Base-by-base conservation (phyloP, 2,888 invertebrate genomes). In the Agrochola lychnidis region DNA sequence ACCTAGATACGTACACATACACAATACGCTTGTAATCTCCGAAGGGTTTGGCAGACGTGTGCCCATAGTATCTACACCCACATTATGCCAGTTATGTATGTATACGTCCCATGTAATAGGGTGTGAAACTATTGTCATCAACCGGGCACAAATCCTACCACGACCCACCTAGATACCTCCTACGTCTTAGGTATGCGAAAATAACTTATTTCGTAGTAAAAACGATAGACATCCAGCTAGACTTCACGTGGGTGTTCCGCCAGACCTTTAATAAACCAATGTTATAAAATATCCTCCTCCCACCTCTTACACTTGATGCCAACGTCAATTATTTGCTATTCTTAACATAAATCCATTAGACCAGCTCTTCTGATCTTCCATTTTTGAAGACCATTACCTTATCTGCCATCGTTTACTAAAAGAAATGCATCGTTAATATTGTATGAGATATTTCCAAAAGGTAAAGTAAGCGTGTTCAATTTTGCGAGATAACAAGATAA, bases 401-500 rank as follows among this genome's bases (percentile, higher is more conserved):
- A 66, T 45, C 22, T 45, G 36, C 16, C 22, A 25, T 10, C 2
- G 6, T 68, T 68, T 4, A 2, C 53, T 25, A 51, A 30, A 56
- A 42, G 4, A 62, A 67, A 36, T 40, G 51, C 40, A 48, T 66
- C 3, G 22, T 70, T 56, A 64, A 73, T 73, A 70, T 80, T 72
- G 6, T 40, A 16, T 56, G 22, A 30, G 12, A n/a, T 14, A 19
- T 59, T 70, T 36, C 40, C n/a, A 10, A 51, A 79, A 62, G 36
- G 19, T 56, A 66, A 76, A 59, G 42, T 66, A 51, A 61, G 6
- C 22, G 6, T 63, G 67, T 51, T 66, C n/a, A 62, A 48, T 67
- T 78, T 57, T 63, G 0, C 36, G 5, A 70, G 74, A 66, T 51
- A 80, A 36, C 48, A 25, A 62, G 10, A 62, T 70, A 61, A 73